Evolutionary conservation across 2,113 vertebrate species (phyloP).

Genomic region (Gorilla gorilla): DNA sequence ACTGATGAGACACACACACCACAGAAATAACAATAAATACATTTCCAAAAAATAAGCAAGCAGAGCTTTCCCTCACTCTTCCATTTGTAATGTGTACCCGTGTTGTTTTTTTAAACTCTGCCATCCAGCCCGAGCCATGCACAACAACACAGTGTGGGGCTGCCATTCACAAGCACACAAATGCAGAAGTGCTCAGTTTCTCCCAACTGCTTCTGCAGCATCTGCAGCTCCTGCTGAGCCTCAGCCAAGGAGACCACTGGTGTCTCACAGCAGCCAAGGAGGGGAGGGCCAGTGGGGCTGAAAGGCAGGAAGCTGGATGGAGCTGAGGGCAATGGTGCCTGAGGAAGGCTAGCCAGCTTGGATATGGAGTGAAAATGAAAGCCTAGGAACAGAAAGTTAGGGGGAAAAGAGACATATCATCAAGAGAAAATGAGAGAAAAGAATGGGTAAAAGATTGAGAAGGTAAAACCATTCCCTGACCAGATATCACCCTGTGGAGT

Average conservation of each 20-base stretch:
- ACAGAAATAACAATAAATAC: not conserved
- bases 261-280: slow-evolving; percentile 81
- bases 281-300: slow-evolving; percentile 40
- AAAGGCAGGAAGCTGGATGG: slow-evolving; percentile 77
- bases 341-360: slow-evolving; percentile 74
- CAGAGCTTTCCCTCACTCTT: not conserved
- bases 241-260: slow-evolving; percentile 89
- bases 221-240: slow-evolving; percentile 95
- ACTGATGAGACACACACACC: not conserved
- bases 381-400: slow-evolving; percentile 83
- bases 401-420: slow-evolving; percentile 54
- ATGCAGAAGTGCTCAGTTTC: slow-evolving; percentile 84
- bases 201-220: slow-evolving; percentile 92
- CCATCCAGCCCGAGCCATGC: slow-evolving; percentile 55
- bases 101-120: not conserved
- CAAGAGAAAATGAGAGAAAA: slow-evolving; percentile 46
- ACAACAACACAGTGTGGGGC: not conserved
- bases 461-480: not conserved
- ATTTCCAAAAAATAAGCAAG: not conserved
- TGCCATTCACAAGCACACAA: slow-evolving; percentile 41
- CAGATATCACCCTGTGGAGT: not conserved
- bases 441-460: not conserved
- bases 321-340: slow-evolving; percentile 68
- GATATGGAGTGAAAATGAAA: slow-evolving; percentile 81
- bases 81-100: accelerated